Evolutionary conservation across 2,888 invertebrate genomes (phyloP), one percentile per base, ranked within the genome.

Genomic region (Nomada flava): DNA sequence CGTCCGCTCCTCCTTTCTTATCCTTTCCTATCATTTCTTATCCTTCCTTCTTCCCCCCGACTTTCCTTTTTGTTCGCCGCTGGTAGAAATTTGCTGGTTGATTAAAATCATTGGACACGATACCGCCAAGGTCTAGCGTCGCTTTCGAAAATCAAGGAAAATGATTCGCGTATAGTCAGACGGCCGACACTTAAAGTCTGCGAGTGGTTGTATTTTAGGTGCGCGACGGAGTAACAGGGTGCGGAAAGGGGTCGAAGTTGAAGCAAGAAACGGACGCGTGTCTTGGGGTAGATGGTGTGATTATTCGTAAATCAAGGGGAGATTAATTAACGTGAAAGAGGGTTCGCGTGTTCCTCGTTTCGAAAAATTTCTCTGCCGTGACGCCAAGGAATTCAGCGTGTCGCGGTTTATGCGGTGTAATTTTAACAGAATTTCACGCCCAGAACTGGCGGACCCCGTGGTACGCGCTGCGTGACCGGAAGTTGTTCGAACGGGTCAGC

Each of bases 321-420:
- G 76, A 76, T 72, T 72, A 76, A 76, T 76, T 76, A 76, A 64
- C 42, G 50, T 13, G 42, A 42, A 59, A 71, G 29, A 71, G 71
- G 76, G 23, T 76, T 62, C 69, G 62, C 75, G 62, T 75, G 75
- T 75, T 70, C 13, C 68, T 62, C 36, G 26, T 62, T 42, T 44
- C 44, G 62, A 36, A 20, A 47, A 62, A 63, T 70, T 55, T 71
- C 57, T 63, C 63, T 50, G 47, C 15, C 57, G 36, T 57, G 50
- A 64, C 50, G 64, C 64, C 67, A 69, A 20, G 20, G 70, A 53
- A 70, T 53, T 60, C 60, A 44, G 44, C 69, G 42, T n/a, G 52
- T 36, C 36, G 57, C 65, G 67, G 57, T 67, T 59, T 47, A 44
- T 29, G 64, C 57, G 44, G 29, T 62, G 63, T 57, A 47, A 62